These are phyloP conservation scores for Zaprionus capensis DNA, from an alignment of 1,140 invertebrate species.

Conservation along the genomic window DNA sequence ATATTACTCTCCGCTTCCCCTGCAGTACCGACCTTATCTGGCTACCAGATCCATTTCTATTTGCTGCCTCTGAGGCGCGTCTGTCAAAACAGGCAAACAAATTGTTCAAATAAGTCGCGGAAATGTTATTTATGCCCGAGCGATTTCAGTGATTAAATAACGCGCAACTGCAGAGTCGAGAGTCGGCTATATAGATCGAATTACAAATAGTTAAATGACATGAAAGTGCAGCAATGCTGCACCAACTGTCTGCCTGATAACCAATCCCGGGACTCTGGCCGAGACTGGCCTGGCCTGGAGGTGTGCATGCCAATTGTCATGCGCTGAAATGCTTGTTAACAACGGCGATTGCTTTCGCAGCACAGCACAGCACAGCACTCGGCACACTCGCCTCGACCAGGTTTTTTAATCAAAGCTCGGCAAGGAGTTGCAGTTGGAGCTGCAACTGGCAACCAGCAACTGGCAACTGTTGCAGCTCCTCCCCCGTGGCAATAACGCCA, in stretches of 20 bases:
- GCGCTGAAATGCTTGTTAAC: constrained; percentile 83
- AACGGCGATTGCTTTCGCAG: constrained; percentile 74
- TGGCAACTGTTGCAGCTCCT: constrained; percentile 55
- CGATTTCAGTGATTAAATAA: constrained; percentile 78
- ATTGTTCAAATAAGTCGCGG: constrained; percentile 79
- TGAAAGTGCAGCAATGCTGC: constrained; percentile 30
- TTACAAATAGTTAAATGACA: constrained; percentile 60
- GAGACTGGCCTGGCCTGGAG: constrained; percentile 62
- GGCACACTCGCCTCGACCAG: too few relatives aligned
- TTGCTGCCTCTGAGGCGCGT: constrained; percentile 54
- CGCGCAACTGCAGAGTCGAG: constrained; percentile 23
- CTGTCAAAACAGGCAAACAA: constrained; percentile 81
- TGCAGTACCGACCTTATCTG: constrained; percentile 12
- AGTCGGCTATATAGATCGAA: constrained; percentile 15
- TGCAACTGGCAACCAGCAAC: neutral
- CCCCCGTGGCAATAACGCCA: constrained; percentile 81
- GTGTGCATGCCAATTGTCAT: constrained; percentile 83
- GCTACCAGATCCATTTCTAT: constrained; percentile 38
- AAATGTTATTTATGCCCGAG: constrained; percentile 74
- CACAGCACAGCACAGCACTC: constrained; percentile 42
- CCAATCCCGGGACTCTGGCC: neutral
- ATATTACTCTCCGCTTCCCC: too few relatives aligned
- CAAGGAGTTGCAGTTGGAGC: constrained; percentile 34
- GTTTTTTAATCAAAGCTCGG: neutral
- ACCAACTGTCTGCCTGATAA: neutral